Evolutionary conservation across 2,888 invertebrate species (phyloP).

Genomic region (Sycophila texana): DNA sequence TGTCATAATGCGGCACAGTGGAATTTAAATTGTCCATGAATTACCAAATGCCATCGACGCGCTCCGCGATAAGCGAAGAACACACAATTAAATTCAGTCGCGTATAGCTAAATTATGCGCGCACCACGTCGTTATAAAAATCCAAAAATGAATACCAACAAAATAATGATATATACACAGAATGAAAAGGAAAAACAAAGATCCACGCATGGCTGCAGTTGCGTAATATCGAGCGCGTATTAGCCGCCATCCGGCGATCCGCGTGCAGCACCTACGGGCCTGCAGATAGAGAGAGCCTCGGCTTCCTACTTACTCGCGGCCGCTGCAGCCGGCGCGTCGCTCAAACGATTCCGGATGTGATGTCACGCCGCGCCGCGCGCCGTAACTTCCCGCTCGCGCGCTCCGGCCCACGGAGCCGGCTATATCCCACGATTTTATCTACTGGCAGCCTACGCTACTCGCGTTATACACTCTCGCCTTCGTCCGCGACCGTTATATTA

Average conservation of each 20-base stretch:
- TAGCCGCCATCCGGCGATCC: not conserved
- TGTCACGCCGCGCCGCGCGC: constrained; percentile 67
- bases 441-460: not conserved
- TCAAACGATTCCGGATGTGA: constrained; percentile 66
- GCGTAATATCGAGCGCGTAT: constrained; percentile 6
- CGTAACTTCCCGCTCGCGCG: constrained; percentile 69
- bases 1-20: too few species aligned
- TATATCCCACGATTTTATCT: constrained; percentile 46
- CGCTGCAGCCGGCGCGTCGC: constrained; percentile 35
- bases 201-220: not conserved
- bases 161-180: too few species aligned
- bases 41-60: constrained; percentile 36
- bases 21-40: too few species aligned
- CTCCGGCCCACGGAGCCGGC: constrained; percentile 30
- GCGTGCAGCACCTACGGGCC: constrained; percentile 63
- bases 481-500: not conserved
- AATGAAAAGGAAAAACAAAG: too few species aligned
- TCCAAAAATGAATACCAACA: too few species aligned
- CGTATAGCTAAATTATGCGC: too few species aligned
- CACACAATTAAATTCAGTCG: too few species aligned
- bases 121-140: too few species aligned
- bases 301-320: constrained; percentile 65
- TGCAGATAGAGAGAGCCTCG: constrained; percentile 60
- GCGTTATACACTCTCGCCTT: not conserved
- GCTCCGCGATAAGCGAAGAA: too few species aligned